Conservation (phyloP, 2,797 vertebrate genomes). For the Hephaestus fuliginosus region DNA sequence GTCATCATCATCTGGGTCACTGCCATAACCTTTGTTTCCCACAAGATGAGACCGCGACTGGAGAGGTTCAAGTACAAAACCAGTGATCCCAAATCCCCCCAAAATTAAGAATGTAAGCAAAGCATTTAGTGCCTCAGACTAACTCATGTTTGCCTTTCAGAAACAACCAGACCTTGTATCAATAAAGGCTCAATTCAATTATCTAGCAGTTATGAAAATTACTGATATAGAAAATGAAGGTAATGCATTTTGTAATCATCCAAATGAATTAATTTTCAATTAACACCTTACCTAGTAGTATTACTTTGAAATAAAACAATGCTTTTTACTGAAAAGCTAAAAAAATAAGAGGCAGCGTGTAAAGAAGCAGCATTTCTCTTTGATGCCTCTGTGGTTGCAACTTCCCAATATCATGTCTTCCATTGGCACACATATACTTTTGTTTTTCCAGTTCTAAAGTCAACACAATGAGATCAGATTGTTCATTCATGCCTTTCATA, state of each 20-base stretch:
- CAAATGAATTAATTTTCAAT: neutral
- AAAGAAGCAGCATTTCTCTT: conserved; percentile 10
- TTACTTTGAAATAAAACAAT: neutral
- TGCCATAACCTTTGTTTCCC: conserved; percentile 48
- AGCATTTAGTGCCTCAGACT: neutral
- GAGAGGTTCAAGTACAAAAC: conserved; percentile 16
- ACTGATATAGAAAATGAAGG: neutral
- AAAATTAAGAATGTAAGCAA: conserved; percentile 1
- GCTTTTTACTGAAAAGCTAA: no score
- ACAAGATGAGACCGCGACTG: conserved; percentile 22
- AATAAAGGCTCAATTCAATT: neutral
- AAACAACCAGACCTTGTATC: conserved; percentile 3
- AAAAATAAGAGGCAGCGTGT: neutral
- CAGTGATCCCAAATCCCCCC: neutral
- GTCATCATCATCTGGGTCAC: conserved; percentile 58
- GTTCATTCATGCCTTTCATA: conserved; percentile 76
- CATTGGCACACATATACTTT: conserved; percentile 43
- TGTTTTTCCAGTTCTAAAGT: conserved; percentile 69
- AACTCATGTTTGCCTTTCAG: conserved; percentile 10
- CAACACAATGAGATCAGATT: conserved; percentile 74
- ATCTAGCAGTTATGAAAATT: neutral
- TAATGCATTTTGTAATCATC: neutral
- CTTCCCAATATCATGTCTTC: conserved; percentile 33
- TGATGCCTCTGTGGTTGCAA: conserved; percentile 8
- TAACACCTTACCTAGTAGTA: neutral